phyloP scores from a whole-genome alignment of 2,113 vertebrate genomes.

The Pterocles burchelli region DNA sequence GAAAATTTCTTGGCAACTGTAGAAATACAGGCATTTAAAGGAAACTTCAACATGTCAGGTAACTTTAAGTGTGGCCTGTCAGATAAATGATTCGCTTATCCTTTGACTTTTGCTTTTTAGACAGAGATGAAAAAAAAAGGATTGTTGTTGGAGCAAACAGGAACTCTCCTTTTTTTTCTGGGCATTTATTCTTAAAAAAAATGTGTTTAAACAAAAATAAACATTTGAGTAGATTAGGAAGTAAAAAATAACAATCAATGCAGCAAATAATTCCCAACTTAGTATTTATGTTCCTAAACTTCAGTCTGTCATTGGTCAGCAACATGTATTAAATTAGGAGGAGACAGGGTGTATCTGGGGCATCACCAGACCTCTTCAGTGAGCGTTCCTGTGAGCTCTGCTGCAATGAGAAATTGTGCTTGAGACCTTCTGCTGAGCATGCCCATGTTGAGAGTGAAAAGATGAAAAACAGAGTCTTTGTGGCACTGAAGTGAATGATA shows the following conservation, averaged over 20 bases:
- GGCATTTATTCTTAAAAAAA: neutral
- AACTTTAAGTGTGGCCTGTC: neutral
- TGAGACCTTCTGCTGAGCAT: neutral
- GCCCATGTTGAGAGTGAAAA: neutral
- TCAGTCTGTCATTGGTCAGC: neutral
- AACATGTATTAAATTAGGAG: neutral
- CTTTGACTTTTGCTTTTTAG: neutral
- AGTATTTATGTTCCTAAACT: neutral
- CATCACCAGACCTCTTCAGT: neutral
- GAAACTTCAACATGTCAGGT: neutral
- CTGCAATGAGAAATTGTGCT: neutral
- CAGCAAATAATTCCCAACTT: neutral
- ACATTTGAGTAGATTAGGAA: neutral
- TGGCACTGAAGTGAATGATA: neutral
- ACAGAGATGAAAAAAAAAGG: neutral
- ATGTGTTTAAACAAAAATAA: neutral
- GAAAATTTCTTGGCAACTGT: neutral
- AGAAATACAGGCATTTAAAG: neutral
- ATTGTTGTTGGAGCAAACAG: neutral
- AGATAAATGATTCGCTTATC: neutral
- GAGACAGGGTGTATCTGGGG: neutral
- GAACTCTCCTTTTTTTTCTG: neutral
- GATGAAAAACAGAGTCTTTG: neutral
- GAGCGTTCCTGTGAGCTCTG: neutral
- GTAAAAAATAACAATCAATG: neutral